A percentile compares a stretch with the other conserved stretches of the same genome.
Evolutionary conservation across 1,140 invertebrate species (phyloP).

Genomic region (Trinorchestia longiramus): DNA sequence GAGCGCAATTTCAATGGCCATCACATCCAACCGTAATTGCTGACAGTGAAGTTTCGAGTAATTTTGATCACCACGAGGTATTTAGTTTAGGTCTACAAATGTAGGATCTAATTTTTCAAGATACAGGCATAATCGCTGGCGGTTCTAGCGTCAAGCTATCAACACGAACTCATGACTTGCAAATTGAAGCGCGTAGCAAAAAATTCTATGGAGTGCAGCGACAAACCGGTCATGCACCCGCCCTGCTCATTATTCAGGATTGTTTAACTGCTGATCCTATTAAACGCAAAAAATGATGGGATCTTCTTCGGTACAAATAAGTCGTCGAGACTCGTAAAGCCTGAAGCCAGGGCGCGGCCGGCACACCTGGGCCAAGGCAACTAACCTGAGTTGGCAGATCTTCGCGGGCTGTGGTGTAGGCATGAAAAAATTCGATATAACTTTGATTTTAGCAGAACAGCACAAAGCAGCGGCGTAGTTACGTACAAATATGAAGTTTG

Average conservation of each 20-base stretch:
- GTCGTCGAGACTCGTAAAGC: not conserved
- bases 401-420: not conserved
- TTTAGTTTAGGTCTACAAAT: not conserved
- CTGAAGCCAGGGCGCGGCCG: not conserved
- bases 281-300: not conserved
- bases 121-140: not conserved
- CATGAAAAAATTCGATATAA: not conserved
- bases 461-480: not conserved
- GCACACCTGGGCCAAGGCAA: not conserved
- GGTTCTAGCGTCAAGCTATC: not conserved
- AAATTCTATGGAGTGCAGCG: not conserved
- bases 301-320: constrained; percentile 31
- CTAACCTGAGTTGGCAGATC: not conserved
- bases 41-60: not conserved
- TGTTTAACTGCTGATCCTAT: not conserved
- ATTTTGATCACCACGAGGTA: not conserved
- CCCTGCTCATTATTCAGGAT: not conserved
- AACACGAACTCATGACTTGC: not conserved
- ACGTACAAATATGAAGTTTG: not conserved
- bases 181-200: not conserved
- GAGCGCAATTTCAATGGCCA: not conserved
- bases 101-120: not conserved
- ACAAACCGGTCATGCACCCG: not conserved
- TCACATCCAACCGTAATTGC: not conserved
- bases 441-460: not conserved